Conservation (phyloP, 2,113 vertebrate species). For the Myrmophylax atrothorax region DNA sequence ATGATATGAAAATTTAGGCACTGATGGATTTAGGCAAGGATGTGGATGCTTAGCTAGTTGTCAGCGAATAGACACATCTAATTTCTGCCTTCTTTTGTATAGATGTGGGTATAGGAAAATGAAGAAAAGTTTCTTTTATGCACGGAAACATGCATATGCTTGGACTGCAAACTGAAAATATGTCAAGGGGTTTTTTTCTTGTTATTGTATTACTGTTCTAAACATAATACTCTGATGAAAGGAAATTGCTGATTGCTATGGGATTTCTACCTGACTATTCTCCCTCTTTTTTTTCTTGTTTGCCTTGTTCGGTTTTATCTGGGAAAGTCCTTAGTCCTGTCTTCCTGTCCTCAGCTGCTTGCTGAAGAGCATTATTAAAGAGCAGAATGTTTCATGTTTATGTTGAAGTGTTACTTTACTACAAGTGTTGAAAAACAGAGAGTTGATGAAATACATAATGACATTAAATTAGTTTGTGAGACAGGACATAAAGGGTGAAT, state of each 20-base stretch:
- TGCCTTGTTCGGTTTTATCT: not conserved
- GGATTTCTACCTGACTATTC: not conserved
- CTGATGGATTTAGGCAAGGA: not conserved
- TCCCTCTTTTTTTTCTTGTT: not conserved
- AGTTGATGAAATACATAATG: not conserved
- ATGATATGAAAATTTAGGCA: not conserved
- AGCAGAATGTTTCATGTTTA: not conserved
- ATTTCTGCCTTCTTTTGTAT: not conserved
- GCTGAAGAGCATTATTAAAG: not conserved
- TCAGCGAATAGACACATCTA: not conserved
- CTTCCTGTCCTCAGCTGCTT: not conserved
- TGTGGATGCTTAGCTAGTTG: not conserved
- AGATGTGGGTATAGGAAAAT: not conserved
- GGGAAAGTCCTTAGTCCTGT: not conserved
- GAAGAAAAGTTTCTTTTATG: not conserved
- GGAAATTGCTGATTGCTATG: not conserved
- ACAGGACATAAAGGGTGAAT: not conserved
- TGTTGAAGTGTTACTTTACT: not conserved
- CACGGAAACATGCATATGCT: not conserved
- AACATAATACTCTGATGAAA: not conserved
- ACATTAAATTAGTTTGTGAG: not conserved
- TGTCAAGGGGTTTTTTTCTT: fast-evolving
- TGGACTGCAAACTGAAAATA: not conserved
- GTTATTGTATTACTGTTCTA: not conserved
- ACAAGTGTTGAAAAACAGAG: not conserved